Evolutionary conservation across 2,797 vertebrate genomes (phyloP), one percentile per base, ranked within the genome.

Genomic region (Passerculus sandwichensis): DNA sequence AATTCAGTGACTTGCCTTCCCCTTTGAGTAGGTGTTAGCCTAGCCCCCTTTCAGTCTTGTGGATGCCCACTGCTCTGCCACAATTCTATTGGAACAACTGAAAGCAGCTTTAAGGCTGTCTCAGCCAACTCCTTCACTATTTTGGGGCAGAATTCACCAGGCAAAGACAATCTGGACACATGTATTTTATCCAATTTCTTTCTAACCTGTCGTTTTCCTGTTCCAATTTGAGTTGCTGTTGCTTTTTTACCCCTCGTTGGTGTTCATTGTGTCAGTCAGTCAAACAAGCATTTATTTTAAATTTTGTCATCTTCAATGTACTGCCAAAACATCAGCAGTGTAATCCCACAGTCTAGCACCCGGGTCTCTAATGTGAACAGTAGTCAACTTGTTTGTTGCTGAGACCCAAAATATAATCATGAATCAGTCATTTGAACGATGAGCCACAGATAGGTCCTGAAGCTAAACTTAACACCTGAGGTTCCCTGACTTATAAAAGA

Each of bases 201-300:
- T 92, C n/a, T 83, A 92, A 67, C 61, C 53, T 47, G 57, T 23
- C 11, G 42, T 88, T 80, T 91, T 74, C 45, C 34, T 62, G 22
- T 75, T 91, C 12, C 21, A 61, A 5, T 91, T 36, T n/a, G 32
- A 89, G 30, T 65, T 83, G 47, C 34, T 79, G 10, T 32, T 44
- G 5, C 8, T 34, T 70, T 25, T 48, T 48, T 3, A 1, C 1
- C 11, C 2, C 22, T 0, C 23, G 1, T n/a, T 44, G 10, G 10
- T 64, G 17, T 64, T 89, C 71, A 61, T 61, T 85, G 9, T 36
- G 71, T 64, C 29, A 62, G 30, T 40, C 56, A 73, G 23, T 53
- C 66, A 67, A 80, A 77, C 30, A 80, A 64, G 29, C 6, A 25
- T 20, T 34, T 70, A 5, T 83, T 85, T 85, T 26, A 45, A 36